Base-by-base conservation (phyloP, 2,113 vertebrate genomes). In the Saguinus midas region DNA sequence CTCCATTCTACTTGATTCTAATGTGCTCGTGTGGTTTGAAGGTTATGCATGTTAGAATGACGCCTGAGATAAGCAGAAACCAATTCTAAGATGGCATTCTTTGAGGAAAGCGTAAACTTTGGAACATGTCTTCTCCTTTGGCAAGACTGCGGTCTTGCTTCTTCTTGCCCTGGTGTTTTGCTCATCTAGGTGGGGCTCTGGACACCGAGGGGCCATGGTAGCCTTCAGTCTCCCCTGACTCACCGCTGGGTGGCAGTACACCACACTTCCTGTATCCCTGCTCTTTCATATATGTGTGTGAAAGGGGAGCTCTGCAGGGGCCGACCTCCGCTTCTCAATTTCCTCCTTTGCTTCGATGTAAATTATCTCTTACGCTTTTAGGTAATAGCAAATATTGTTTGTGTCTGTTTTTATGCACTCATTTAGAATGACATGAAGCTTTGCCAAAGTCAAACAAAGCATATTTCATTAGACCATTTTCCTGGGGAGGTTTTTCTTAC, bases 171-270 rank as follows among this genome's bases (percentile, higher is more conserved):
- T 10, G 21, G 13, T 58, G 61, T 21, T 21, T 43, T 37, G 45
- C 2, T 21, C 8, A 3, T 40, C 35, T 93, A 87, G 25, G 20
- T n/a, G 83, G 8, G 2, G 14, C 85, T 85, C 32, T 0, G 0
- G 57, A 3, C 72, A 75, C 0, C 0, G 86, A 94, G 52, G 57
- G 40, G 9, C 9, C 66, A 12, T 16, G 64, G 70, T 1, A 35
- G 68, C 2, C 91, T 29, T 21, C 52, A 3, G 0, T 61, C 91
- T 58, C 40, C 84, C 27, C 8, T 35, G 90, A 91, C 35, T 98
- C 70, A 43, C 98, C 98, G 91, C 97, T 66, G 96, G 98, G 95
- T 98, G 98, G 97, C 98, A 98, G 98, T 94, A 96, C 95, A 93
- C 78, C 94, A 96, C 97, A 8, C 78, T 0, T 84, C 93, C 98